These are phyloP conservation scores for Pelochelys cantorii DNA, from an alignment of 2,797 vertebrate species.

Conservation along the genomic window DNA sequence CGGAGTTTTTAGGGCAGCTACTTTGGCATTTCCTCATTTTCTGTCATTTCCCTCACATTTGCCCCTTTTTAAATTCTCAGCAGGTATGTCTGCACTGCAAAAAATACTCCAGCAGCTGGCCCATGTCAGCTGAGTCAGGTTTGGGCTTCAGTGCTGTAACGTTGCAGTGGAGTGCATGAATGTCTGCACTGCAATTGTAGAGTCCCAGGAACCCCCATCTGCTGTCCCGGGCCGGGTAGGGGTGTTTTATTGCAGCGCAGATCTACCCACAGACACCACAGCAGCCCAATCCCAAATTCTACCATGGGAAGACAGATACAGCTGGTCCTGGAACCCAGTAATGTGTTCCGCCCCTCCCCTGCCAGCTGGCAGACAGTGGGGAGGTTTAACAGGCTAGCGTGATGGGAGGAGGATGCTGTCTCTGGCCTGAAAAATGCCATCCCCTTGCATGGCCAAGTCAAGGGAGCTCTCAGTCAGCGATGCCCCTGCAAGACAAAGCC, in stretches of 20 bases:
- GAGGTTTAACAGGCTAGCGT: not conserved
- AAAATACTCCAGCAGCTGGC: not conserved
- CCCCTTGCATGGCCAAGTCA: not conserved
- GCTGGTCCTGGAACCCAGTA: not conserved
- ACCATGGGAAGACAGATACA: not conserved
- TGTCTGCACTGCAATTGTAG: not conserved
- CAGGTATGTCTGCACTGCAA: not conserved
- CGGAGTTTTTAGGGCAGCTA: not conserved
- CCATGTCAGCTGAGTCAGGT: not conserved
- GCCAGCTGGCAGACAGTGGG: not conserved
- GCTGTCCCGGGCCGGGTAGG: not conserved
- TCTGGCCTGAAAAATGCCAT: fast-evolving
- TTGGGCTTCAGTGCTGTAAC: not conserved
- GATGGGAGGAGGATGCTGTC: not conserved
- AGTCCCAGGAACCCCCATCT: not conserved
- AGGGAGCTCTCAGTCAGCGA: not conserved
- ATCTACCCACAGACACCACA: not conserved
- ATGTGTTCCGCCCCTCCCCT: not conserved
- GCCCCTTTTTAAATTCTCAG: not conserved
- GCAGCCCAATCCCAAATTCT: not conserved
- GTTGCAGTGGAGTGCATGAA: not conserved
- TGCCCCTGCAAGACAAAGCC: not conserved
- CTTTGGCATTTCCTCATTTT: not conserved
- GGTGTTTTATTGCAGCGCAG: not conserved
- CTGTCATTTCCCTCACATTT: not conserved